phyloP scores from a whole-genome alignment of 2,888 invertebrate genomes.

The Stenotaenia linearis region DNA sequence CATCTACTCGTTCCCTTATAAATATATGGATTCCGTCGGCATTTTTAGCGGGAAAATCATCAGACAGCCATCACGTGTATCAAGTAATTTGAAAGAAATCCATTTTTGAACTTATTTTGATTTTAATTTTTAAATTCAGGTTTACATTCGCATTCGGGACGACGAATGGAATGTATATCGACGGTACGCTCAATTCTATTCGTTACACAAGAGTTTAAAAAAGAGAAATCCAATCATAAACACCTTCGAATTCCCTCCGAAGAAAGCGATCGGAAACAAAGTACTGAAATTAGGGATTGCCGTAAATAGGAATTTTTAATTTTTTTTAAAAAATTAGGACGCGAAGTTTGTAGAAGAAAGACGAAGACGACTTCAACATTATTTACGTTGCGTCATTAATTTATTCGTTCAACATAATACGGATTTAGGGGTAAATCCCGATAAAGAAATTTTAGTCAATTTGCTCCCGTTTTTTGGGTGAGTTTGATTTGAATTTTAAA shows the following conservation, averaged over 20 bases:
- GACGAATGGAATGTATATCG: conserved; percentile 96
- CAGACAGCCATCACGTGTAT: conserved; percentile 80
- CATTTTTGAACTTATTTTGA: neutral
- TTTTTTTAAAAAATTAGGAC: conserved; percentile 42
- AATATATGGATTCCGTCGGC: conserved; percentile 84
- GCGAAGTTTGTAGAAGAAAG: conserved; percentile 73
- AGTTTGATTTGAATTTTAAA: neutral
- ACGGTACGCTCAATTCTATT: conserved; percentile 86
- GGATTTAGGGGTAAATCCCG: conserved; percentile 68
- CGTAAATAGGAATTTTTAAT: neutral
- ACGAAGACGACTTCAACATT: conserved; percentile 75
- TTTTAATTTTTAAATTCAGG: conserved; percentile 52
- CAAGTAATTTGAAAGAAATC: conserved; percentile 58
- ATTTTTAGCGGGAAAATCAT: conserved; percentile 65
- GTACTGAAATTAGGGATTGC: conserved; percentile 49
- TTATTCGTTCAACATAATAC: conserved; percentile 62
- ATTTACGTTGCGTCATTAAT: conserved; percentile 70
- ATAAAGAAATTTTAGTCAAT: conserved; percentile 69
- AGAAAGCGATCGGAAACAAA: conserved; percentile 88
- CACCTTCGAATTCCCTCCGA: conserved; percentile 86
- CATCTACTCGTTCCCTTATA: conserved; percentile 54
- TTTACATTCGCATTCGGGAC: conserved; percentile 71
- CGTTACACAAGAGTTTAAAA: conserved; percentile 74
- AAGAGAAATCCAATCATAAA: conserved; percentile 73
- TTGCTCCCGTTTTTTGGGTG: conserved; percentile 72